Evolutionary conservation across 2,797 vertebrate species (phyloP), one percentile per base, ranked within the genome.

Genomic region (Orestias chungarensis): DNA sequence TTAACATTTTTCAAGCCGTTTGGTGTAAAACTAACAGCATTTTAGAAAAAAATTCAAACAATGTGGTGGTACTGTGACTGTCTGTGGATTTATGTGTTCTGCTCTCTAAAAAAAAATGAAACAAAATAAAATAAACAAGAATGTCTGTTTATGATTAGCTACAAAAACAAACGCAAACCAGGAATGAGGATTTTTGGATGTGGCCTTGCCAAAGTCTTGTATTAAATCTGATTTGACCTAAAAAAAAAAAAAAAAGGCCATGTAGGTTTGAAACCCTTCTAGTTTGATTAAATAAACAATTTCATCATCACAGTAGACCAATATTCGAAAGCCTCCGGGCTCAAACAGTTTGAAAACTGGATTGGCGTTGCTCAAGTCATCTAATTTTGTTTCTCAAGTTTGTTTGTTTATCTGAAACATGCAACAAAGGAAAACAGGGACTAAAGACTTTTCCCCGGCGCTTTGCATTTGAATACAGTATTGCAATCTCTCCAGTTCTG

Each of bases 401-500:
- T 59, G 29, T 57, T 20, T 20, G 31, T 11, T 59, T 8, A 35
- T 59, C 18, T 59, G 17, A 59, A 35, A 59, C 31, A 6, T 1
- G 10, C 11, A 25, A n/a, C 23, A 40, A 62, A 40, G n/a, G n/a
- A n/a, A 38, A 11, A 1, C 59, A 40, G 59, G 35, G 6, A 14
- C 25, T 27, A 54, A 62, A 27, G 33, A 62, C 33, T 40, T 62
- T 62, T 62, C 35, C 23, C 23, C 5, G 6, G 23, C 23, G 6
- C 46, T 20, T 2, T 25, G 23, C 49, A 11, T 50, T 50, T n/a
- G 1, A n/a, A 50, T n/a, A 50, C n/a, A 25, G 23, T 38, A n/a
- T n/a, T 25, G 35, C n/a, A 64, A 40, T 5, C 47, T 46, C 29
- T 6, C 33, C 27, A 67, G 62, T 47, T 61, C 42, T 69, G 76